A percentile compares a stretch with the other conserved stretches of the same genome.
These are phyloP conservation scores for Dasyprocta punctata DNA, from an alignment of 2,113 vertebrate species.

Conservation along the genomic window DNA sequence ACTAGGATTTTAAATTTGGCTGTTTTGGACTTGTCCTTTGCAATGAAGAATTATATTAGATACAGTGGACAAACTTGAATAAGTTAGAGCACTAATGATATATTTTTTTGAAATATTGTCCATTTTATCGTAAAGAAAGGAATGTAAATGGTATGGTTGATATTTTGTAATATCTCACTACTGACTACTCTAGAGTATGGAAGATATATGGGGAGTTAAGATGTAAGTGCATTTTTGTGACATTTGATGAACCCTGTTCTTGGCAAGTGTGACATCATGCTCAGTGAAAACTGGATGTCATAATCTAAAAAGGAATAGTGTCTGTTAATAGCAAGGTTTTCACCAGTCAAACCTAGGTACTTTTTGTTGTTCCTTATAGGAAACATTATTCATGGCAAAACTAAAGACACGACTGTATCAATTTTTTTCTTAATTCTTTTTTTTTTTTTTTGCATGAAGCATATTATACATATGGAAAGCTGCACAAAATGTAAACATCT, in stretches of 20 bases:
- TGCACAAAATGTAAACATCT: not conserved
- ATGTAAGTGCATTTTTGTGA: not conserved
- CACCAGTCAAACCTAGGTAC: not conserved
- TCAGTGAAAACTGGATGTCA: not conserved
- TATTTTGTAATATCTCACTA: not conserved
- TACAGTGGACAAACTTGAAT: not conserved
- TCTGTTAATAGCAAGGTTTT: not conserved
- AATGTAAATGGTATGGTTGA: not conserved
- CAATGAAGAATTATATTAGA: not conserved
- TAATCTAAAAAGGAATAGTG: not conserved
- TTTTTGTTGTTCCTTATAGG: not conserved
- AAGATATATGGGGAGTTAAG: not conserved
- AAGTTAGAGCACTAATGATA: not conserved
- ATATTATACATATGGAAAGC: not conserved
- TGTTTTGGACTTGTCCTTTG: not conserved
- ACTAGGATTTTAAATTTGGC: not conserved
- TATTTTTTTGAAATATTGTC: not conserved
- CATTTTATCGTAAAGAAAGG: not conserved
- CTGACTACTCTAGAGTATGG: not conserved
- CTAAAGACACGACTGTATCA: not conserved
- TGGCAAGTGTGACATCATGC: not conserved
- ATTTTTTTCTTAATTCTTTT: not conserved
- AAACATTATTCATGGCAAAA: not conserved
- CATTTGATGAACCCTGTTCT: not conserved
- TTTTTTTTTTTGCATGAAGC: not conserved